Evolutionary conservation across 2,797 vertebrate species (phyloP), one percentile per base, ranked within the genome.

Genomic region (Rhodeus uyekii): DNA sequence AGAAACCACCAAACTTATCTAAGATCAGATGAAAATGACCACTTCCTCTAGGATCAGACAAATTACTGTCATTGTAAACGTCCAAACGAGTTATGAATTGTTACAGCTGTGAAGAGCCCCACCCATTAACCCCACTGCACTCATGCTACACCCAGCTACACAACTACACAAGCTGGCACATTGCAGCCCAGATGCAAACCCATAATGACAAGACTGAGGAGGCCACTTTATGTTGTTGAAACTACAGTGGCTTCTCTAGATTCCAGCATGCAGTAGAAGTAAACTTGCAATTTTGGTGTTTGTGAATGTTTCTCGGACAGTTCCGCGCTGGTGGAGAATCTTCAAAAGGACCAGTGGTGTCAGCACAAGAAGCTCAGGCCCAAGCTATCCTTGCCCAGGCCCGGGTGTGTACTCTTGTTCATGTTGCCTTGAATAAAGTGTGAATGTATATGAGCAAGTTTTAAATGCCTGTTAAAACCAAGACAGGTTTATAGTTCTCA

Each of bases 361-460:
- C 97, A 5, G 96, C 98, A 2, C 98, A 99, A 90, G 97, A 99
- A 89, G 97, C 98, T 71, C 98, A 99, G 89, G 98, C 98, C 60
- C 97, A 99, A 91, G 98, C 98, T 2, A 99, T 99, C 87, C 94
- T 99, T 4, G 95, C 97, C 80, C 98, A 99, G 87, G 97, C 98
- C 42, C 94, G 97, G 94, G 98, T 99, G 87, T 95, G 96, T 92
- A 78, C 60, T 12, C 7, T 2, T 60, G 8, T 14, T 65, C 68
- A 19, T 63, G 27, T 36, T 53, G 24, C 46, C 10, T 46, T 68
- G 8, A 68, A 64, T 27, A 0, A 0, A 67, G 53, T 36, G 2
- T 42, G 14, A 63, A 44, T 64, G 29, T 46, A 60, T 48, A 58
- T 38, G 48, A 68, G 53, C 1, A 46, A 29, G 44, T 80, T 80